These are phyloP conservation scores for Leptinotarsa texana DNA, from an alignment of 1,140 invertebrate species.

Conservation along the genomic window DNA sequence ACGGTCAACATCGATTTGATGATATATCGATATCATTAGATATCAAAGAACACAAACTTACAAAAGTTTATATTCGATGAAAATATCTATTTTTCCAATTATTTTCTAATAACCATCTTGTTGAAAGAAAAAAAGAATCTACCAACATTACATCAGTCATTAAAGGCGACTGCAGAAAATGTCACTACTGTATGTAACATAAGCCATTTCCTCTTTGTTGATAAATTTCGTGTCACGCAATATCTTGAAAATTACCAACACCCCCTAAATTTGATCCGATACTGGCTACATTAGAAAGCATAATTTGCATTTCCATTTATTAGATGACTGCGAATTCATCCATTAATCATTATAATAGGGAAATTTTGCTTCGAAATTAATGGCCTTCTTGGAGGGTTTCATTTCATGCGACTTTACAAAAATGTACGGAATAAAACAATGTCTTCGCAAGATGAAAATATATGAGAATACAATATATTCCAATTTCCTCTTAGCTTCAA, in stretches of 20 bases:
- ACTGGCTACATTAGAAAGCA: conserved; percentile 7
- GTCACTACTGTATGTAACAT: no score
- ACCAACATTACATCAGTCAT: no score
- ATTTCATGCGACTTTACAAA: not conserved
- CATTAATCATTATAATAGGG: conserved; percentile 20
- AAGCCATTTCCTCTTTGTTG: no score
- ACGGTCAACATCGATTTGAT: no score
- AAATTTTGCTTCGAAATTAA: conserved; percentile 7
- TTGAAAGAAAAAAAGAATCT: no score
- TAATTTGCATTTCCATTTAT: conserved; percentile 17
- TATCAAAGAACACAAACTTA: no score
- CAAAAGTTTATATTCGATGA: no score
- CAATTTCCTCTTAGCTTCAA: not conserved
- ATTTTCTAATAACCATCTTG: no score
- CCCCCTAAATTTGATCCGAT: not conserved
- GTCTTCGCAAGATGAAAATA: conserved; percentile 1
- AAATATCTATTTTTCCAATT: no score
- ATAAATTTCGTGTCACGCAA: no score
- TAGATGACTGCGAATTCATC: conserved; percentile 1
- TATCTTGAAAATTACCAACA: not conserved
- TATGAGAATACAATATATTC: conserved; percentile 19
- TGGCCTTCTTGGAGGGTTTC: not conserved
- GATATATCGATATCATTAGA: no score
- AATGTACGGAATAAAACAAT: not conserved
- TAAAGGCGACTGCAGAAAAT: no score